These are phyloP conservation scores for Arctia plantaginis DNA, from an alignment of 2,888 invertebrate genomes.

Conservation along the genomic window DNA sequence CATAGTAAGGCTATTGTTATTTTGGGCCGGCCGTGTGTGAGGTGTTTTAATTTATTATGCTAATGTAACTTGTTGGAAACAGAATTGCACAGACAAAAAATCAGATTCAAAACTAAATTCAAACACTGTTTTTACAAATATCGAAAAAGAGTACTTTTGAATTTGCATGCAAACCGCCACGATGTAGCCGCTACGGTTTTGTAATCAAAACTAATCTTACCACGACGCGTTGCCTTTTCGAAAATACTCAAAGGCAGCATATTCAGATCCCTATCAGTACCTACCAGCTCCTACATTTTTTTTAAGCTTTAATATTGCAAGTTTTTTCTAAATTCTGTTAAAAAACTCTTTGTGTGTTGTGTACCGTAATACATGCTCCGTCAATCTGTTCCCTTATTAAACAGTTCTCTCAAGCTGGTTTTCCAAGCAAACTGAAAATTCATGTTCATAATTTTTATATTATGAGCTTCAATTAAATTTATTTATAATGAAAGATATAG, in stretches of 20 bases:
- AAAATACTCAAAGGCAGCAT: neutral
- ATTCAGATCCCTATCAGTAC: neutral
- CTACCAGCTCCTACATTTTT: neutral
- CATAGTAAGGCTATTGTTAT: too few relatives aligned
- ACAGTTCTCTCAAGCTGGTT: neutral
- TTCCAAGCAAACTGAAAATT: neutral
- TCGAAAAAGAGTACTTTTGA: neutral
- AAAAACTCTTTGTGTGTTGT: neutral
- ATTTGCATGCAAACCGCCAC: neutral
- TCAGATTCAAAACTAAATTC: too few relatives aligned
- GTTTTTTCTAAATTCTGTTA: neutral
- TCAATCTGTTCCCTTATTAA: neutral
- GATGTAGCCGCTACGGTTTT: neutral
- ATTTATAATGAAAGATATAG: neutral
- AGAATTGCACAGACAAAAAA: too few relatives aligned
- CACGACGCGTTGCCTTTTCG: neutral
- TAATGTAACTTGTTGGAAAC: too few relatives aligned
- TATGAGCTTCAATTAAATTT: neutral
- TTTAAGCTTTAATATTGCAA: neutral
- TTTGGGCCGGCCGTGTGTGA: too few relatives aligned
- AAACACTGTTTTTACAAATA: neutral
- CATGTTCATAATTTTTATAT: neutral
- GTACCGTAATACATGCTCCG: neutral
- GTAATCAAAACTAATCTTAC: neutral
- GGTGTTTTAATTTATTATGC: too few relatives aligned